Evolutionary conservation across 1,140 invertebrate genomes (phyloP).

Genomic region (Orussus abietinus): DNA sequence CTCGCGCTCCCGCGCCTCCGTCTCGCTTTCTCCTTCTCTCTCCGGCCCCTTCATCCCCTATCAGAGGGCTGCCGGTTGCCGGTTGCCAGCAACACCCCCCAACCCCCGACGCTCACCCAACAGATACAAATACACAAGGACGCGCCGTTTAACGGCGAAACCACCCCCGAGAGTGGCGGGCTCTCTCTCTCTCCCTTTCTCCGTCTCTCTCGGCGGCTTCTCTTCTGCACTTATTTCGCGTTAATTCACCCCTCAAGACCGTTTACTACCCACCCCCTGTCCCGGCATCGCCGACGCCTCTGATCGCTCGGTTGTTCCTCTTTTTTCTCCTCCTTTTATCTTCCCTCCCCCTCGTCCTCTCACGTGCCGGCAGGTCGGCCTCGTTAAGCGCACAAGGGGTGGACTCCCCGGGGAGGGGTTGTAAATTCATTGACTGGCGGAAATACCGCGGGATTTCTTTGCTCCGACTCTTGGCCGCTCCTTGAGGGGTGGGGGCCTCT

Average conservation of each 20-base stretch:
- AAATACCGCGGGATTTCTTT: slow-evolving; percentile 38
- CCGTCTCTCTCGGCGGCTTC: slow-evolving; percentile 15
- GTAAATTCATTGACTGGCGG: slow-evolving; percentile 54
- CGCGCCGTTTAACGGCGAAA: slow-evolving; percentile 14
- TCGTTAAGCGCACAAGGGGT: slow-evolving; percentile 44
- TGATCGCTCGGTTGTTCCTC: too few relatives aligned
- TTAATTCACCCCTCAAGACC: slow-evolving; percentile 51
- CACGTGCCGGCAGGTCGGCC: slow-evolving; percentile 49
- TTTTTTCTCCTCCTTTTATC: slow-evolving; percentile 1
- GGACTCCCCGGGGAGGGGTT: slow-evolving; percentile 41
- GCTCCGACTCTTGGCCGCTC: slow-evolving; percentile 23
- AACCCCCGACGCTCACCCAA: slow-evolving; percentile 5
- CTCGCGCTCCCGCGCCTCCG: too few relatives aligned
- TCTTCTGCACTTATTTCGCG: slow-evolving; percentile 42
- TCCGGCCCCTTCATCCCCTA: slow-evolving; percentile 20
- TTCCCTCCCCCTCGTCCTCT: slow-evolving; percentile 33
- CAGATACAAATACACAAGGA: slow-evolving; percentile 16
- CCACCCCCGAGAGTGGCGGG: slow-evolving; percentile 8
- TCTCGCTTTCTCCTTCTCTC: slow-evolving; percentile 23
- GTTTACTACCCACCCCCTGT: too few relatives aligned
- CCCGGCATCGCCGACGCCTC: too few relatives aligned
- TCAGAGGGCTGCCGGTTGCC: too few relatives aligned
- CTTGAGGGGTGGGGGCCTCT: slow-evolving; percentile 1
- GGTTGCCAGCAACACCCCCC: too few relatives aligned
- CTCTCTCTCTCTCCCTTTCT: slow-evolving; percentile 13